Evolutionary conservation across 2,113 vertebrate species (phyloP).

Genomic region (Sander lucioperca): DNA sequence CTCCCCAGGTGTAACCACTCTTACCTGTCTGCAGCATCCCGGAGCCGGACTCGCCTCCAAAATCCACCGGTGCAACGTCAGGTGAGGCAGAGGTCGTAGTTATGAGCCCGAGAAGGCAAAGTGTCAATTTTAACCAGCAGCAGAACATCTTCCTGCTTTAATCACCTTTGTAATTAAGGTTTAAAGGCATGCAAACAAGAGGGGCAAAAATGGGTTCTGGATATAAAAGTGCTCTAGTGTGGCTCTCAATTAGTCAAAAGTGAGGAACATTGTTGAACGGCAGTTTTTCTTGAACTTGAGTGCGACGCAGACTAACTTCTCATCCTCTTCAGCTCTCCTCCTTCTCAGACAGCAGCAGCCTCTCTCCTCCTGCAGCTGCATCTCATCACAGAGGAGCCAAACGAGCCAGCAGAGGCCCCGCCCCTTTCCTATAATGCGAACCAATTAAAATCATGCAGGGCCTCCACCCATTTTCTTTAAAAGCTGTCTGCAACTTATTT

Average conservation of each 20-base stretch:
- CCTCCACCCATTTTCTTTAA: conserved; percentile 21
- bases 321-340: conserved; percentile 45
- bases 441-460: conserved; percentile 67
- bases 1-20: conserved; percentile 18
- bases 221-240: neutral
- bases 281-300: neutral
- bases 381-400: conserved; percentile 30
- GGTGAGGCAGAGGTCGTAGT: conserved; percentile 19
- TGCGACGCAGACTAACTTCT: neutral
- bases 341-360: conserved; percentile 26
- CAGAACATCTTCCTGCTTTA: conserved; percentile 51
- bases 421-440: conserved; percentile 42
- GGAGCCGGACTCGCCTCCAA: conserved; percentile 77
- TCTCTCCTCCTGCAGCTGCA: conserved; percentile 51
- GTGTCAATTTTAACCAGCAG: conserved; percentile 39
- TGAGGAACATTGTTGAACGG: neutral
- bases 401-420: conserved; percentile 31
- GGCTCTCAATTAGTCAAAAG: neutral
- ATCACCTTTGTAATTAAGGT: neutral
- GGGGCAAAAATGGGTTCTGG: too few relatives aligned
- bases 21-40: conserved; percentile 79
- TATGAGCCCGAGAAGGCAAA: conserved; percentile 53
- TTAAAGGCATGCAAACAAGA: neutral
- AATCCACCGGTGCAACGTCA: conserved; percentile 44
- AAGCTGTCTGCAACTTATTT: neutral